Percentiles rank a stretch among this genome's conserved stretches.
phyloP scores from a whole-genome alignment of 1,140 invertebrate species.

The Nasonia vitripennis region DNA sequence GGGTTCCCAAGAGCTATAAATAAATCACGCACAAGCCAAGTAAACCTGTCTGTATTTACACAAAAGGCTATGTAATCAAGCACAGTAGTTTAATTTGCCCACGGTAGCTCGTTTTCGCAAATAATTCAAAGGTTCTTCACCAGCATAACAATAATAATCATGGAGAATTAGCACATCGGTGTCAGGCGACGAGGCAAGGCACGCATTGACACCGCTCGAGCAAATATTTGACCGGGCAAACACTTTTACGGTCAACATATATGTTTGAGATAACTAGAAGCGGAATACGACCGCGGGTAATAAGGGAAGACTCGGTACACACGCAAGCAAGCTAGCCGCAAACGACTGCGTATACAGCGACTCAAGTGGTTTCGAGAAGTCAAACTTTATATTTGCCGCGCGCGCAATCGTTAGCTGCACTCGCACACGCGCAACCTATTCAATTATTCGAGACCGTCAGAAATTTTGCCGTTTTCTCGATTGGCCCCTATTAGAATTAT shows the following conservation, averaged over 20 bases:
- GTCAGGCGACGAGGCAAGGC: neutral
- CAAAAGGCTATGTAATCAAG: too few species aligned
- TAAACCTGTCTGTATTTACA: too few species aligned
- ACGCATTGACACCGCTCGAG: neutral
- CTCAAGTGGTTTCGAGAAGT: conserved; percentile 12
- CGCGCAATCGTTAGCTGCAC: neutral
- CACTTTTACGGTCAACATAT: conserved; percentile 24
- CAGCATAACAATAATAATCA: too few species aligned
- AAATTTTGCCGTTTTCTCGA: neutral
- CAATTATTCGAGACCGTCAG: neutral
- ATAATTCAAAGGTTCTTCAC: neutral
- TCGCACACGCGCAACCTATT: neutral
- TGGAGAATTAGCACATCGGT: conserved; percentile 5
- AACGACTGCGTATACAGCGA: neutral
- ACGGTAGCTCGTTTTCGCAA: neutral
- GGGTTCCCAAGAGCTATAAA: too few species aligned
- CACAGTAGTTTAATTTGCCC: too few species aligned
- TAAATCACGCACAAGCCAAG: too few species aligned
- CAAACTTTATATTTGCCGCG: neutral
- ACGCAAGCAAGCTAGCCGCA: conserved; percentile 6
- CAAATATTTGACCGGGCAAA: neutral
- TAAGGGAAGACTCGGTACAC: neutral
- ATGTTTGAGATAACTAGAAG: neutral
- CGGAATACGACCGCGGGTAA: conserved; percentile 3
- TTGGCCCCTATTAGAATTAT: neutral